Evolutionary conservation across 1,140 invertebrate genomes (phyloP).

Genomic region (Zaprionus inermis): DNA sequence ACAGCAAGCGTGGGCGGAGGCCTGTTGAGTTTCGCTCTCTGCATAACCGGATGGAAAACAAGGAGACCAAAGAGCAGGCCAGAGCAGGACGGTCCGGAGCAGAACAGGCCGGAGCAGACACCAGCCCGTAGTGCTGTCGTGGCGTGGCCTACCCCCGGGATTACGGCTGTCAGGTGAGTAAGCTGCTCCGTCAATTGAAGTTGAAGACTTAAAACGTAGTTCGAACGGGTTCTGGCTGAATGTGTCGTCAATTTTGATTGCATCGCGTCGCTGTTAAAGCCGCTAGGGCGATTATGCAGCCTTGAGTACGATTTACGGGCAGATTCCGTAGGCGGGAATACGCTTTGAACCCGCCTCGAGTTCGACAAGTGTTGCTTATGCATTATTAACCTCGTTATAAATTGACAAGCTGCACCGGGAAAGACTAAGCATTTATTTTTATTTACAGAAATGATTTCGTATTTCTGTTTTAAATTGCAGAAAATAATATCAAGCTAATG

Average conservation of each 20-base stretch:
- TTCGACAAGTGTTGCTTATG: neutral
- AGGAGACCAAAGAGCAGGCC: neutral
- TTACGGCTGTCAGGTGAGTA: slow-evolving; percentile 1
- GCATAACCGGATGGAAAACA: neutral
- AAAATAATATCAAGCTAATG: neutral
- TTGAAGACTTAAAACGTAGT: slow-evolving; percentile 33
- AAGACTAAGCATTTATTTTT: neutral
- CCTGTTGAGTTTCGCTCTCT: slow-evolving; percentile 15
- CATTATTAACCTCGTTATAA: slow-evolving; percentile 1
- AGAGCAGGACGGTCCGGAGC: neutral
- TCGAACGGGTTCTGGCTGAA: slow-evolving; percentile 10
- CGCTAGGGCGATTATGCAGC: neutral
- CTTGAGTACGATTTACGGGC: neutral
- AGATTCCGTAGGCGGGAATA: neutral
- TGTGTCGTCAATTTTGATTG: slow-evolving; percentile 1
- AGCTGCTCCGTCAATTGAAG: slow-evolving; percentile 4
- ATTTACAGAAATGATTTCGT: neutral
- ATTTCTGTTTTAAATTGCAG: no score
- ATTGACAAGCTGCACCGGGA: neutral
- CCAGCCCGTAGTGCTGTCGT: neutral
- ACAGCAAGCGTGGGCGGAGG: neutral
- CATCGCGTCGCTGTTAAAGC: neutral
- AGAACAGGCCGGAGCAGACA: neutral
- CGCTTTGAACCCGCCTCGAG: neutral
- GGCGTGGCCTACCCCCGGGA: neutral